These are phyloP conservation scores for Synergus umbraculus DNA, from an alignment of 2,888 invertebrate species.

Conservation along the genomic window DNA sequence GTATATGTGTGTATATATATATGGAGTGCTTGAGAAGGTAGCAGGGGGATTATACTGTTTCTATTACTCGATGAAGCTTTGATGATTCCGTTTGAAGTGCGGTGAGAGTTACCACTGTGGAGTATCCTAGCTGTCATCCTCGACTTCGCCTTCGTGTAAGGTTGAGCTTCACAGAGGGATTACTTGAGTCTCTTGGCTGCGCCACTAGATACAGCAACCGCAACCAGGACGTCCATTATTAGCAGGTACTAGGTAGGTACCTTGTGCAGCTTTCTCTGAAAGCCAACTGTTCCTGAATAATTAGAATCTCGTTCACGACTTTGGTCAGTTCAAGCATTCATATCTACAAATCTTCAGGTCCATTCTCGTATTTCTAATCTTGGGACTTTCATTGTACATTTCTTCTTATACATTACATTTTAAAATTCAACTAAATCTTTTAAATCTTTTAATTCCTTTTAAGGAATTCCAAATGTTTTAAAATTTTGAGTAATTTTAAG, in stretches of 20 bases:
- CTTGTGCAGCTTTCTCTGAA: conserved; percentile 45
- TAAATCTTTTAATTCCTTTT: too few species aligned
- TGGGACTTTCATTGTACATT: background rate
- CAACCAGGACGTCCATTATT: conserved; percentile 75
- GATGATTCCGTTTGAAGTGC: conserved; percentile 75
- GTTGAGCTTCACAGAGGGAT: conserved; percentile 72
- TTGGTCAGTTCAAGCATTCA: conserved; percentile 13
- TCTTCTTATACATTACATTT: too few species aligned
- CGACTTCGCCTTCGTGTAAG: conserved; percentile 64
- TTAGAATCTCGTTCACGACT: conserved; percentile 29
- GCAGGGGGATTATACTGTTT: conserved; percentile 69
- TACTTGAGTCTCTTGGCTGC: conserved; percentile 69
- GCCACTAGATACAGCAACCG: conserved; percentile 68
- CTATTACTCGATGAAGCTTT: conserved; percentile 72
- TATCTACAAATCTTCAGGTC: conserved; percentile 9
- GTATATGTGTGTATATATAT: conserved; percentile 43
- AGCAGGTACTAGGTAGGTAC: conserved; percentile 63
- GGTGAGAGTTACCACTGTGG: conserved; percentile 57
- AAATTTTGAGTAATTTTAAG: too few species aligned
- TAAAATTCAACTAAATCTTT: too few species aligned
- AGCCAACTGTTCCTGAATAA: conserved; percentile 37
- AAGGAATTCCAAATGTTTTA: too few species aligned
- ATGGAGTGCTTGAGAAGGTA: conserved; percentile 56
- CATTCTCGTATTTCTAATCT: background rate
- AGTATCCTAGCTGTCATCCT: conserved; percentile 67